These are phyloP conservation scores for Parotocinclus haroldoi DNA, from an alignment of 2,797 vertebrate species.

Conservation along the genomic window DNA sequence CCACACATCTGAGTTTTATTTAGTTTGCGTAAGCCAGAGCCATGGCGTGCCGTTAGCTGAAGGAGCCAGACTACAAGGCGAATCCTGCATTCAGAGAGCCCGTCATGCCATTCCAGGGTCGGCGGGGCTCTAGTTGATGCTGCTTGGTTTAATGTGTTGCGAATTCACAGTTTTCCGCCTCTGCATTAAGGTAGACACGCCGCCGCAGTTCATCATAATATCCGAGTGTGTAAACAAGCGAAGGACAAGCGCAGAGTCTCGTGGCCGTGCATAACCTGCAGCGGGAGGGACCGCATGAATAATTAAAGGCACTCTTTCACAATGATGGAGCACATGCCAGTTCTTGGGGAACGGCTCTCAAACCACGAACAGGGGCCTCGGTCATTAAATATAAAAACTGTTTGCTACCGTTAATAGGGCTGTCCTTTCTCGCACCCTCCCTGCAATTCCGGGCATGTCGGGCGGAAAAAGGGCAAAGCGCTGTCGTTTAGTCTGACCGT, in stretches of 20 bases:
- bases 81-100: slow-evolving; percentile 1
- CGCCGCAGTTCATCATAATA: slow-evolving; percentile 59
- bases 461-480: too few species aligned
- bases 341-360: slow-evolving; percentile 54
- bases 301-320: slow-evolving; percentile 64
- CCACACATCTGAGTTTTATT: not conserved
- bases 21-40: not conserved
- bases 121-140: not conserved
- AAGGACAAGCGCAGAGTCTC: slow-evolving; percentile 24
- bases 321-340: slow-evolving; percentile 60
- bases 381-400: slow-evolving; percentile 70
- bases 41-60: not conserved
- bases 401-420: slow-evolving; percentile 61
- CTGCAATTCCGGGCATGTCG: too few species aligned
- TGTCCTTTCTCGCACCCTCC: slow-evolving; percentile 49
- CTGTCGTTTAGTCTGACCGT: not conserved
- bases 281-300: slow-evolving; percentile 63
- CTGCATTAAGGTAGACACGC: slow-evolving; percentile 48
- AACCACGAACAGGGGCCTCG: slow-evolving; percentile 44
- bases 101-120: not conserved
- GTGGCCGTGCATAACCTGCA: slow-evolving; percentile 57
- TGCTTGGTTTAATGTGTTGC: not conserved
- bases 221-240: slow-evolving; percentile 61
- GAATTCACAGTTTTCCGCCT: slow-evolving; percentile 41
- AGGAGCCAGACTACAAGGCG: not conserved